These are phyloP conservation scores for Tipula confusa DNA, from an alignment of 2,888 invertebrate genomes.

Conservation along the genomic window DNA sequence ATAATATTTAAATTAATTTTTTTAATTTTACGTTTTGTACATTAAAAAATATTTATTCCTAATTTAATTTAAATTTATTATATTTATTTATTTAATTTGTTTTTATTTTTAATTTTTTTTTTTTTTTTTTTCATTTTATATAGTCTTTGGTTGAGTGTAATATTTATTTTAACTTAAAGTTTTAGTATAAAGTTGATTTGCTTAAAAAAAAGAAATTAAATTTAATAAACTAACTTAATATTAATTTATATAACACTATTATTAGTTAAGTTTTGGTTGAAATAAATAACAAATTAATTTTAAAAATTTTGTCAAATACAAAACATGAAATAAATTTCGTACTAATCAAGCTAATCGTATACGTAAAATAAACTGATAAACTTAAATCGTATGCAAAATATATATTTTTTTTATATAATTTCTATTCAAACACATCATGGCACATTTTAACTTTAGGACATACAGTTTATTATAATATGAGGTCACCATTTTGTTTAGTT, in stretches of 20 bases:
- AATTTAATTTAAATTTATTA: not conserved
- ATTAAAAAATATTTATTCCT: slow-evolving; percentile 9
- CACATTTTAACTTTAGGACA: not conserved
- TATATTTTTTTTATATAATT: not conserved
- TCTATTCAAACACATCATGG: too few species aligned
- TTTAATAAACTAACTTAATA: not conserved
- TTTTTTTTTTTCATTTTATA: not conserved
- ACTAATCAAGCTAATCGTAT: not conserved
- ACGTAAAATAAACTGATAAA: not conserved
- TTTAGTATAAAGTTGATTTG: not conserved
- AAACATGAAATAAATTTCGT: not conserved
- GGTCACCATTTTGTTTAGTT: not conserved
- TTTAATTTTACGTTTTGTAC: not conserved
- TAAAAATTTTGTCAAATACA: not conserved
- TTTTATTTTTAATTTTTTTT: not conserved
- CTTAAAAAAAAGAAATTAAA: not conserved
- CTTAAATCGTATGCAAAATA: not conserved
- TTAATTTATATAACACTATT: not conserved
- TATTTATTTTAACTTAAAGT: not conserved
- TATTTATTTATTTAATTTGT: not conserved
- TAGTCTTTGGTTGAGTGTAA: slow-evolving; percentile 25
- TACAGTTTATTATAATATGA: not conserved
- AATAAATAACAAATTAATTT: not conserved
- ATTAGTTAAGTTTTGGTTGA: not conserved
- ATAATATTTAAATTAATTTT: too few species aligned